phyloP scores from a whole-genome alignment of 2,797 vertebrate species.

The Nyctibius grandis region DNA sequence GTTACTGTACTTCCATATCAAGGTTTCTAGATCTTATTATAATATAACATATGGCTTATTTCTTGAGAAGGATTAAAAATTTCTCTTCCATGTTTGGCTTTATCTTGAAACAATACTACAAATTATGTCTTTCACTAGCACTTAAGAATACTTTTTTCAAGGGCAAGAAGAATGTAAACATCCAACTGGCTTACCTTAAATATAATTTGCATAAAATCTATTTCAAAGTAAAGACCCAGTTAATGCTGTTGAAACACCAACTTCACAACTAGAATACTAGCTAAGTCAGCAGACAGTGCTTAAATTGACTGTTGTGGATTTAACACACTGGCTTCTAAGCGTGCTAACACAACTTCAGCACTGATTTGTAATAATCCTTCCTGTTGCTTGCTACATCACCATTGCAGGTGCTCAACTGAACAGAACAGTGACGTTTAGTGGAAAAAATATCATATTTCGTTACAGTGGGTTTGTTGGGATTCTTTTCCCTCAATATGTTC shows the following conservation, averaged over 20 bases:
- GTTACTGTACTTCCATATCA: background rate
- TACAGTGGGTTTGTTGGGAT: fast-evolving
- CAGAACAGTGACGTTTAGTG: background rate
- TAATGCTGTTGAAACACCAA: background rate
- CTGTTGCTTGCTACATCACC: background rate
- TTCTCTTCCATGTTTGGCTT: background rate
- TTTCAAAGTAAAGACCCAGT: background rate
- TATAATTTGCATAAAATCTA: background rate
- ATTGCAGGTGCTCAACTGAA: background rate
- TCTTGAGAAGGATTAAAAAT: background rate
- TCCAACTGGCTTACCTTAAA: background rate
- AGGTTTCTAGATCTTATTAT: background rate
- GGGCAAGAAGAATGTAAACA: background rate
- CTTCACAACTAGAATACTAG: background rate
- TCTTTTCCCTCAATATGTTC: fast-evolving
- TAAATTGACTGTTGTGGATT: background rate
- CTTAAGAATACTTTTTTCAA: background rate
- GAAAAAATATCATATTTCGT: fast-evolving
- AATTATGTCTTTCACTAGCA: background rate
- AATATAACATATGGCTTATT: background rate
- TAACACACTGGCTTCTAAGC: background rate
- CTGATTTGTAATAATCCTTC: background rate
- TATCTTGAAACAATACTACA: background rate
- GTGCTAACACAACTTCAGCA: background rate
- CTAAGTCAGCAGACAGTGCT: background rate